These are phyloP conservation scores for Lymantria dispar DNA, from an alignment of 2,888 invertebrate genomes.

Conservation along the genomic window DNA sequence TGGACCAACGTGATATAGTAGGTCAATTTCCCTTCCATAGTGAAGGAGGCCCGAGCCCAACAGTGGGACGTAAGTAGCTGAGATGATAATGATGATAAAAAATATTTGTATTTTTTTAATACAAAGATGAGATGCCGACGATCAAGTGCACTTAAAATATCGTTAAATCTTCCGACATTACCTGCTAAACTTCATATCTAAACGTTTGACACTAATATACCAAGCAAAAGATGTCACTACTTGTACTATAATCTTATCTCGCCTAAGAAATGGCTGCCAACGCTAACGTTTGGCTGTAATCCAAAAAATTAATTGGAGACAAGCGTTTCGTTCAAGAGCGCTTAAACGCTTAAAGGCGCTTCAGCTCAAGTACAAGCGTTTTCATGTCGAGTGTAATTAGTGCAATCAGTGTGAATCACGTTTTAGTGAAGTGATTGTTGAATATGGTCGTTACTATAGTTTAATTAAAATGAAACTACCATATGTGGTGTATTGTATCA, in stretches of 20 bases:
- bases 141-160: no score
- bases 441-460: slow-evolving; percentile 38
- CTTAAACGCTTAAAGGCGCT: slow-evolving; percentile 35
- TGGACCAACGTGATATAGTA: no score
- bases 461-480: background rate
- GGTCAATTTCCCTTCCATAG: no score
- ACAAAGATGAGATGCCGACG: no score
- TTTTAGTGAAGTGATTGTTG: slow-evolving; percentile 56
- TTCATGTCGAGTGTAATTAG: slow-evolving; percentile 62
- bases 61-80: no score
- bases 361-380: slow-evolving; percentile 38
- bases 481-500: background rate
- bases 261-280: slow-evolving; percentile 24
- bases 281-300: slow-evolving; percentile 58
- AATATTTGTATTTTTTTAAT: no score
- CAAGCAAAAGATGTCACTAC: no score
- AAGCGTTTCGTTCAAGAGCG: slow-evolving; percentile 41
- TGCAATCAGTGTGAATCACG: slow-evolving; percentile 69
- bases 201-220: no score
- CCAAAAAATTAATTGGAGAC: slow-evolving; percentile 75
- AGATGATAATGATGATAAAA: no score
- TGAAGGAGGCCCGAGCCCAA: no score
- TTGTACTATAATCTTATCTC: slow-evolving; percentile 4
- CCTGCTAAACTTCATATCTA: no score
- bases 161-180: no score